phyloP scores from a whole-genome alignment of 2,113 vertebrate genomes.

The Solea solea region DNA sequence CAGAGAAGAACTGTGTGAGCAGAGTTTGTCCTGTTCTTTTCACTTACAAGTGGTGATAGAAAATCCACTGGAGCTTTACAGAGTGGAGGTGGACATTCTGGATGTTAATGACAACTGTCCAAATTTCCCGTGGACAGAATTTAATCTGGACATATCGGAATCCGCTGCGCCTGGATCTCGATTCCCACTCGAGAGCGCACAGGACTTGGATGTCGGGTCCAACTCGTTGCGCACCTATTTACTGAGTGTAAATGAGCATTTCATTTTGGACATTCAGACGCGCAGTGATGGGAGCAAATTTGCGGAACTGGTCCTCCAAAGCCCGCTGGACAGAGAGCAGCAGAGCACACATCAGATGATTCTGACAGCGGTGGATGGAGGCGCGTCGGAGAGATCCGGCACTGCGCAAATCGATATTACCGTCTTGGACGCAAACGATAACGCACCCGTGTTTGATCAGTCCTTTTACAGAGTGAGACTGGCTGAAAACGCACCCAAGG shows the following conservation, averaged over 20 bases:
- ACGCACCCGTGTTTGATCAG: conserved; percentile 79
- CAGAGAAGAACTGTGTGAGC: conserved; percentile 76
- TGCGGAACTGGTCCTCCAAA: conserved; percentile 73
- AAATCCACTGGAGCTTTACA: conserved; percentile 76
- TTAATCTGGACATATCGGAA: conserved; percentile 78
- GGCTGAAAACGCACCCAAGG: conserved; percentile 74
- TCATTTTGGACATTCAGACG: conserved; percentile 76
- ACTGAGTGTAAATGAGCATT: conserved; percentile 78
- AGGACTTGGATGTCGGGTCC: conserved; percentile 75
- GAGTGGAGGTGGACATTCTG: conserved; percentile 75
- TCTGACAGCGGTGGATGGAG: conserved; percentile 77
- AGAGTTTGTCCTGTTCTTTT: conserved; percentile 76
- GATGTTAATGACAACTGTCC: conserved; percentile 79
- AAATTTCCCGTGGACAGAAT: conserved; percentile 76
- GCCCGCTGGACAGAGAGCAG: conserved; percentile 72
- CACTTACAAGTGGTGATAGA: conserved; percentile 80
- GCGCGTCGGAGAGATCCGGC: conserved; percentile 73
- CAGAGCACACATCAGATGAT: conserved; percentile 77
- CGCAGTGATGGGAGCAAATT: conserved; percentile 79
- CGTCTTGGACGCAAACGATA: conserved; percentile 78
- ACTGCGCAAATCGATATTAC: conserved; percentile 77
- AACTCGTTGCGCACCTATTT: conserved; percentile 76
- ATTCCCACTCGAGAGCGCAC: conserved; percentile 79
- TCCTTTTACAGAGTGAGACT: conserved; percentile 76
- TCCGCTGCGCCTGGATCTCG: conserved; percentile 75